These are phyloP conservation scores for Leptinotarsa lineolata DNA, from an alignment of 1,140 invertebrate genomes.

Conservation along the genomic window DNA sequence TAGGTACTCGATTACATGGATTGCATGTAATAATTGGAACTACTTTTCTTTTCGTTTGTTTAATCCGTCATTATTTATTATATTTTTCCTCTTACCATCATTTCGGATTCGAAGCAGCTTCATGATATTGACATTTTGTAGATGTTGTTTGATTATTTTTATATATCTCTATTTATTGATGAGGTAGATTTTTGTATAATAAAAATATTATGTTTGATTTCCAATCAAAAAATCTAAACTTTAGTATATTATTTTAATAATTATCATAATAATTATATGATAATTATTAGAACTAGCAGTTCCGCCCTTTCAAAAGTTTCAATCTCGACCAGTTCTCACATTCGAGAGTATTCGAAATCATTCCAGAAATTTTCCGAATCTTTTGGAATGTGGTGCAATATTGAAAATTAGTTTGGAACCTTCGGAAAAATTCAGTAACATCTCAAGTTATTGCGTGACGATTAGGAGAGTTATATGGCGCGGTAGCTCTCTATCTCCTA, in stretches of 20 bases:
- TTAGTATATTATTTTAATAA: constrained; percentile 55
- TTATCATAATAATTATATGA: constrained; percentile 55
- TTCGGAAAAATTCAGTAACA: too few species aligned
- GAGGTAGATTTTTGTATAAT: constrained; percentile 67
- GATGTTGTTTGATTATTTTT: constrained; percentile 75
- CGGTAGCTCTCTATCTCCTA: too few species aligned
- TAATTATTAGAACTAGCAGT: too few species aligned
- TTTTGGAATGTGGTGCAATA: too few species aligned
- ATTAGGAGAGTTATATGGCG: too few species aligned
- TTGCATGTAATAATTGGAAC: constrained; percentile 73
- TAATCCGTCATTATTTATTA: constrained; percentile 58
- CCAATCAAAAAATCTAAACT: constrained; percentile 66
- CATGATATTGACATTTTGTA: constrained; percentile 78
- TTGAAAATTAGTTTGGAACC: too few species aligned
- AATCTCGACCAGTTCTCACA: too few species aligned
- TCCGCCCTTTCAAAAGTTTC: too few species aligned
- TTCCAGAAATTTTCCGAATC: too few species aligned
- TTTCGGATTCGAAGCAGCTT: constrained; percentile 71
- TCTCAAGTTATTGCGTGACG: too few species aligned
- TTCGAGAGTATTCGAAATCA: too few species aligned
- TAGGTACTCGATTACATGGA: constrained; percentile 75
- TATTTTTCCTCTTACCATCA: constrained; percentile 67
- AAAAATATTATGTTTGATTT: constrained; percentile 71
- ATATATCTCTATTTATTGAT: constrained; percentile 71
- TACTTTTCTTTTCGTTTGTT: constrained; percentile 64